A percentile compares a stretch with the other conserved stretches of the same genome.
phyloP scores from a whole-genome alignment of 1,140 invertebrate species.

The Bradysia coprophila region DNA sequence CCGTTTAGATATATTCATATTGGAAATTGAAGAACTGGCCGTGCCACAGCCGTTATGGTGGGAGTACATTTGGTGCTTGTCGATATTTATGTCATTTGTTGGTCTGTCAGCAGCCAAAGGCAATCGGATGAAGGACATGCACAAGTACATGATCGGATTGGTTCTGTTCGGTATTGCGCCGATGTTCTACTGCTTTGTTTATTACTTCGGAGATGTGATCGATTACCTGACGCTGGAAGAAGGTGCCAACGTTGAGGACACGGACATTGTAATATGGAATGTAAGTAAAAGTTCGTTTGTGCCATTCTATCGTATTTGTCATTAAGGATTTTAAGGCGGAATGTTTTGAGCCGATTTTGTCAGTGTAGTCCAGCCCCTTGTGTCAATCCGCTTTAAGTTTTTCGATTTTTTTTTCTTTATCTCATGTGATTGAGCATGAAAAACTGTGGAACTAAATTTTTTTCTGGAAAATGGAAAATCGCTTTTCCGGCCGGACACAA shows the following conservation, averaged over 20 bases:
- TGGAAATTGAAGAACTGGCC: conserved; percentile 84
- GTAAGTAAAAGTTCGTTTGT: conserved; percentile 26
- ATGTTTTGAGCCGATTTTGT: too few species aligned
- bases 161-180: conserved; percentile 61
- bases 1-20: conserved; percentile 78
- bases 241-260: conserved; percentile 36
- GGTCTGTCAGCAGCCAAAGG: conserved; percentile 70
- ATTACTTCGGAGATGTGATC: conserved; percentile 73
- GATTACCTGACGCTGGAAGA: conserved; percentile 50
- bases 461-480: too few species aligned
- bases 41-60: conserved; percentile 63
- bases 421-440: too few species aligned
- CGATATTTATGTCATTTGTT: conserved; percentile 66
- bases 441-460: too few species aligned
- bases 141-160: conserved; percentile 68
- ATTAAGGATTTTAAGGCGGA: conserved; percentile 4
- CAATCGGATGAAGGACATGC: conserved; percentile 60
- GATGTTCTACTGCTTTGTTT: conserved; percentile 57
- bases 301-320: not conserved
- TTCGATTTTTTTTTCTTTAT: too few species aligned
- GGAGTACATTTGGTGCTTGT: conserved; percentile 89
- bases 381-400: too few species aligned
- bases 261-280: conserved; percentile 57
- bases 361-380: too few species aligned
- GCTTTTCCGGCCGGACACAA: too few species aligned